Evolutionary conservation across 92 coral and sea anemone genomes (phyloP), one percentile per base, ranked within the genome.

Genomic region (Epizoanthus illoricatus): DNA sequence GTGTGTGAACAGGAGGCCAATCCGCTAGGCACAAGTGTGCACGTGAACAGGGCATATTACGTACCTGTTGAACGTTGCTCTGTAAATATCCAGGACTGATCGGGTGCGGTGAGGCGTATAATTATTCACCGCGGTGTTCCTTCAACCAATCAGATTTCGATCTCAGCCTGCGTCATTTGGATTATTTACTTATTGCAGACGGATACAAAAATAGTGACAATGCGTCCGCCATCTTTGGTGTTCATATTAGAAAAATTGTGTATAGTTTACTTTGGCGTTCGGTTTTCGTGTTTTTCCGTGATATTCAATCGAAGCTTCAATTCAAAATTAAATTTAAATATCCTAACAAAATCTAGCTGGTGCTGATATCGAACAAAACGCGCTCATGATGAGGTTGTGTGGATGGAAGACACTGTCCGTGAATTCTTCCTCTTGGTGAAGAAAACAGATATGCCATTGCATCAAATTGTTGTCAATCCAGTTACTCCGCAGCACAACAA

Each of bases 391-490:
- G 58, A 64, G 59, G 21, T 55, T 63, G 69, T 66, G 16, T 62
- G 17, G 67, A n/a, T 42, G n/a, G 23, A 63, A 40, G 49, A 62
- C 71, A 21, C 67, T 70, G 60, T 64, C 71, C 64, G 45, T 76
- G 60, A 69, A 33, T 40, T 73, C 81, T 41, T 76, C 68, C n/a
- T 82, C 87, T 73, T 69, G 73, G 81, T 54, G 69, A 33, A 71
- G 88, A 43, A 86, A 82, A 78, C 75, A 71, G 85, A 85, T 80
- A 93, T 93, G 97, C 97, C 97, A 85, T 92, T 93, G 54, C 97
- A 93, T 75, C 97, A 93, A 74, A 93, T 93, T 28, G 91, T 93
- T 36, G 97, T 93, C 12, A 93, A 90, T 74, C 90, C 97, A 78
- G 86, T 74, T 55, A 81, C 91, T 73, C 69, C 83, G 21, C 94